Conservation (phyloP, 64 coral and sea anemone species). For the Porites lutea region DNA sequence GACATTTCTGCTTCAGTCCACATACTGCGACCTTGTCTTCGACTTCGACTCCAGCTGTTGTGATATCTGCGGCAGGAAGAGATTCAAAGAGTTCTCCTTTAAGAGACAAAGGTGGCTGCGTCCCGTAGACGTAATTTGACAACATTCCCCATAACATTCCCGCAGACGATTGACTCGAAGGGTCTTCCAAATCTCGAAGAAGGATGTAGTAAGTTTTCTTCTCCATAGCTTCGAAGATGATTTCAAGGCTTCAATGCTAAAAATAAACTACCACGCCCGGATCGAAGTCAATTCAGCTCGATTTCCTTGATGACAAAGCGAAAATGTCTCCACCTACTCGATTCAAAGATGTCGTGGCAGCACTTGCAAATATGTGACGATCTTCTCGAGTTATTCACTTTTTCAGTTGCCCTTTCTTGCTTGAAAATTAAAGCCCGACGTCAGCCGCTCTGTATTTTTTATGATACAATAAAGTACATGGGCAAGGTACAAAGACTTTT, state of each 20-base stretch:
- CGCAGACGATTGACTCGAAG: background rate
- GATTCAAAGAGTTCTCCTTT: slow-evolving; percentile 60
- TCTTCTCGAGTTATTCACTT: background rate
- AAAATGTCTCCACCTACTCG: background rate
- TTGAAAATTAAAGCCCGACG: background rate
- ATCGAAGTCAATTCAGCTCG: background rate
- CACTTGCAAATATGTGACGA: background rate
- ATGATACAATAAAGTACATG: background rate
- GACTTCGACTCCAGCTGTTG: background rate
- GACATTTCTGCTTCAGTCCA: slow-evolving; percentile 52
- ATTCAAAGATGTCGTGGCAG: no score
- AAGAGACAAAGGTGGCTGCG: slow-evolving; percentile 16
- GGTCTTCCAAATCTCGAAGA: slow-evolving; percentile 63
- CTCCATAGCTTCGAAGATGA: slow-evolving; percentile 14
- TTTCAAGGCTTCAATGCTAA: background rate
- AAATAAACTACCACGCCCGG: slow-evolving; percentile 25
- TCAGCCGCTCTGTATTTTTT: background rate
- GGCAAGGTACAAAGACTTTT: no score
- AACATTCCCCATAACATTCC: slow-evolving; percentile 52
- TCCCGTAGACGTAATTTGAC: slow-evolving; percentile 57
- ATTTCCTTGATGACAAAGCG: background rate
- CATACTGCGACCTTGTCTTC: slow-evolving; percentile 20
- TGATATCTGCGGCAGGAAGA: slow-evolving; percentile 17
- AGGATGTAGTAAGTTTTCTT: slow-evolving; percentile 47
- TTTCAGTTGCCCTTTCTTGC: background rate